Conservation (phyloP, 2,888 invertebrate genomes). For the Zootermopsis nevadensis region DNA sequence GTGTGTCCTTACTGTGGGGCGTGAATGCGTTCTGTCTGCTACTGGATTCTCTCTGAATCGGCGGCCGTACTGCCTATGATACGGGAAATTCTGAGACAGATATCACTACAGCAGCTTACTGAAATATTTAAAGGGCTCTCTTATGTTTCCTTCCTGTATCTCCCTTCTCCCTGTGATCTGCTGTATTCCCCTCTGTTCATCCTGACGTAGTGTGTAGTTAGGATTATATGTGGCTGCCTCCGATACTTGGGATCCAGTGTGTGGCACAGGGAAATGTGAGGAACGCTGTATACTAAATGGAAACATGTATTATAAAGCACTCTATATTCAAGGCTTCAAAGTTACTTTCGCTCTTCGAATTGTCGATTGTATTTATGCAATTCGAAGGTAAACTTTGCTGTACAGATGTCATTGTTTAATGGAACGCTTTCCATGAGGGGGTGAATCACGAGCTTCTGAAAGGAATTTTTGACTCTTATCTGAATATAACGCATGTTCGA, state of each 20-base stretch:
- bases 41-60: background rate
- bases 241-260: background rate
- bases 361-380: slow-evolving; percentile 19
- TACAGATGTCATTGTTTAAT: background rate
- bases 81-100: background rate
- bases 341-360: slow-evolving; percentile 20
- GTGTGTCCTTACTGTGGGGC: background rate
- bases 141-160: slow-evolving; percentile 7
- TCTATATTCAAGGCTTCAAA: slow-evolving; percentile 27
- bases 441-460: background rate
- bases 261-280: background rate
- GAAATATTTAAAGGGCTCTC: slow-evolving; percentile 18
- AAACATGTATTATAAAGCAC: slow-evolving; percentile 11
- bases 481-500: background rate
- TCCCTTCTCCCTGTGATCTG: background rate
- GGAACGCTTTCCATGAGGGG: background rate
- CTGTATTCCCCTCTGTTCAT: background rate
- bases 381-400: slow-evolving; percentile 32
- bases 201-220: background rate
- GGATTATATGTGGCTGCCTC: slow-evolving; percentile 27
- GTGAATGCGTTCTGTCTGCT: slow-evolving; percentile 4
- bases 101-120: background rate
- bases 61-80: too few relatives aligned
- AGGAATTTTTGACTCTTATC: background rate
- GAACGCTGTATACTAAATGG: background rate